Evolutionary conservation across 1,140 invertebrate genomes (phyloP).

Genomic region (Nomia melanderi): DNA sequence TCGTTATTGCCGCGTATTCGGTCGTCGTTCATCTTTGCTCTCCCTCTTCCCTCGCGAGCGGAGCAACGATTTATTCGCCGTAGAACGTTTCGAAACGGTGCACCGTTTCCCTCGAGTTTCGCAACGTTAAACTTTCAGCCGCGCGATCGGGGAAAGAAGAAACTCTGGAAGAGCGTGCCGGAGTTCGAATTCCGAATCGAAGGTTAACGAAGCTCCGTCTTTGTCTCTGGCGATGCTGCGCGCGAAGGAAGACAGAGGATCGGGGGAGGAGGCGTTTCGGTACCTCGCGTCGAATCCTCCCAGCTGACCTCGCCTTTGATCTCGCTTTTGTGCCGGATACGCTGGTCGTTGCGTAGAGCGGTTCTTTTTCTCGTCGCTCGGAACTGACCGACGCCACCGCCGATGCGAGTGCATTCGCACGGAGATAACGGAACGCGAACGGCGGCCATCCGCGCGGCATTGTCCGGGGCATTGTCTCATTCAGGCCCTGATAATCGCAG

Average conservation of each 20-base stretch:
- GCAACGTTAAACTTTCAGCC: no score
- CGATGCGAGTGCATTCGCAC: conserved; percentile 61
- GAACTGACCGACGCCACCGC: conserved; percentile 13
- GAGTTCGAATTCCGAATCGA: no score
- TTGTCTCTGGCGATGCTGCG: background rate
- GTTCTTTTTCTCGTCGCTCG: conserved; percentile 24
- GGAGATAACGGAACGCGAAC: conserved; percentile 55
- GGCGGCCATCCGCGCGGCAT: background rate
- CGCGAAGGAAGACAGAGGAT: background rate
- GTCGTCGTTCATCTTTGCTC: background rate
- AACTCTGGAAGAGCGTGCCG: no score
- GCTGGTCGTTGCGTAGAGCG: conserved; percentile 47
- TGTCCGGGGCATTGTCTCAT: conserved; percentile 38
- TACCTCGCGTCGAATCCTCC: conserved; percentile 11
- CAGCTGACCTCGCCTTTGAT: conserved; percentile 54
- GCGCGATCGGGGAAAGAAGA: no score
- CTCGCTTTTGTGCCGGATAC: conserved; percentile 64
- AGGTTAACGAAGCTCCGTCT: background rate
- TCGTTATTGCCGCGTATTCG: conserved; percentile 31
- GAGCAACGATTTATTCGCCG: background rate
- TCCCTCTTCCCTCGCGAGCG: no score
- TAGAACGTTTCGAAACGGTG: background rate
- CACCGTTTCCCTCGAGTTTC: no score
- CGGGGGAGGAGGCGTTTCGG: conserved; percentile 19
- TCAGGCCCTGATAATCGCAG: conserved; percentile 52